Evolutionary conservation across 2,888 invertebrate species (phyloP).

Genomic region (Platycheirus albimanus): DNA sequence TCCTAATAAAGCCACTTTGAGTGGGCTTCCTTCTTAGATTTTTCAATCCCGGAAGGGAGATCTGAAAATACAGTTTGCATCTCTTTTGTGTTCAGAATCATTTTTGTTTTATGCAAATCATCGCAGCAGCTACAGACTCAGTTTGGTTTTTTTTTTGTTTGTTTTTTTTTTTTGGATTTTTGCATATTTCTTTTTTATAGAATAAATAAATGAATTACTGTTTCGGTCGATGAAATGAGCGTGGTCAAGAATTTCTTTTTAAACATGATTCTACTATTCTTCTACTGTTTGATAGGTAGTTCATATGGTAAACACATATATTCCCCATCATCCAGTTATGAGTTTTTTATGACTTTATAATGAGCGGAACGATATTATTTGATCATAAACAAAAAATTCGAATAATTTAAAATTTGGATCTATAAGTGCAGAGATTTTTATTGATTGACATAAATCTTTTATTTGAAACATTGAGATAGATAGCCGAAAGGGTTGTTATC

Average conservation of each 20-base stretch:
- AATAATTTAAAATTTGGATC: conserved; percentile 47
- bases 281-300: not conserved
- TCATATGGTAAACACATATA: conserved; percentile 2
- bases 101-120: conserved; percentile 66
- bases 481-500: too few species aligned
- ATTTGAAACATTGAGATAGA: not conserved
- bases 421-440: conserved; percentile 33
- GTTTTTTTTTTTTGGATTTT: conserved; percentile 26
- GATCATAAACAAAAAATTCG: conserved; percentile 19
- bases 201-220: conserved; percentile 72
- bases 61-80: conserved; percentile 57
- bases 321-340: conserved; percentile 28
- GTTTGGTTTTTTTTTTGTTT: conserved; percentile 63
- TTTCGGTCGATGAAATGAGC: conserved; percentile 25
- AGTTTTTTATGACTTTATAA: conserved; percentile 54
- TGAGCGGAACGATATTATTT: conserved; percentile 38
- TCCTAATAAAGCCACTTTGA: conserved; percentile 68
- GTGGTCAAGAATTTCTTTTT: conserved; percentile 4
- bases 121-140: conserved; percentile 2
- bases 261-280: too few species aligned
- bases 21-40: conserved; percentile 65
- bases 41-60: conserved; percentile 58
- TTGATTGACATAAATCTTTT: conserved; percentile 6
- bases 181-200: conserved; percentile 18
- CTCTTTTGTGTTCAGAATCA: conserved; percentile 49